Base-by-base conservation (phyloP, 2,113 vertebrate species). In the Pomatorhinus ruficollis region DNA sequence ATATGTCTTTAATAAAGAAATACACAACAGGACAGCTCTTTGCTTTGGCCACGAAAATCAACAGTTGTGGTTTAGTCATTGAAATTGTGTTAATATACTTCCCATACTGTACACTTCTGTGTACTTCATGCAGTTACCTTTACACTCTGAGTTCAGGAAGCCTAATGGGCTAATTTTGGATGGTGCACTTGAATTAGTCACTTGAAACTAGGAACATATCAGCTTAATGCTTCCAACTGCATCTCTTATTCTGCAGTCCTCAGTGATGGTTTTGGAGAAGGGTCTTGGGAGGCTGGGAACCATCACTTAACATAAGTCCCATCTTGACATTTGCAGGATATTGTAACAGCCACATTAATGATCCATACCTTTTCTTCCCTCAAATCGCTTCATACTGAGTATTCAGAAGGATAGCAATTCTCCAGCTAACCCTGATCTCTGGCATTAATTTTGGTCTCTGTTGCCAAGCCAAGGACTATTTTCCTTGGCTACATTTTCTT, bases 401-500 rank as follows among this genome's bases (percentile, higher is more conserved):
- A 31, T 72, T 88, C 30, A 65, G 50, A 74, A 83, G 71, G 15
- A 20, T 35, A 86, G 33, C 21, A 72, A 39, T 80, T 79, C 39
- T 45, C 9, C 13, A 53, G 12, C 18, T 65, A 35, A 54, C 69
- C 75, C 23, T 72, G n/a, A 61, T 90, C 45, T 57, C 66, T 76
- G 79, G 70, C 37, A 47, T 83, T 47, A 59, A 68, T 88, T 83
- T 88, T 27, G 9, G 30, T 49, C 27, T 90, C 59, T 61, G 24
- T 65, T 49, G 2, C n/a, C 45, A 93, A 66, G 25, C 35, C 88
- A 86, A 71, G 35, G 45, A 63, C 45, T 90, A 1, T 80, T 90
- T 95, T 91, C 63, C n/a, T 89, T 92, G 71, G 49, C 66, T 88
- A 22, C 23, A 16, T 93, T 92, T 92, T 88, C 83, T 86, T 90